Conservation (phyloP, 2,888 invertebrate genomes). For the Leptinotarsa tumamoca region DNA sequence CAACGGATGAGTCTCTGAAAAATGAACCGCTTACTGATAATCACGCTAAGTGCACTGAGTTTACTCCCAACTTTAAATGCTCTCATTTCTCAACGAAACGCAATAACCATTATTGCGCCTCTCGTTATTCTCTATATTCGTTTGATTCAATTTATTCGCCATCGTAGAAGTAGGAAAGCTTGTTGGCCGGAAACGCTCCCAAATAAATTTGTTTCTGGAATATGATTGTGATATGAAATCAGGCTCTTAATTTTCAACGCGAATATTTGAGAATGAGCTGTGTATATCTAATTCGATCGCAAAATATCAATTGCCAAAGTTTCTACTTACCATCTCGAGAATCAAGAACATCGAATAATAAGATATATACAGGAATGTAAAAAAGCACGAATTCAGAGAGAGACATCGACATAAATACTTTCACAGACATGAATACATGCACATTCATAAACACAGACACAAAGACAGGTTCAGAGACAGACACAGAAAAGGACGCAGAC, state of each 20-base stretch:
- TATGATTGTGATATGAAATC: background rate
- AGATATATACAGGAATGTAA: too few species aligned
- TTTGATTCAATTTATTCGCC: constrained; percentile 58
- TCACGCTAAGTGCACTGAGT: constrained; percentile 61
- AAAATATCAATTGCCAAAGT: too few species aligned
- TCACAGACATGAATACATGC: too few species aligned
- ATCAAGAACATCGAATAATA: too few species aligned
- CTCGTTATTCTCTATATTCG: constrained; percentile 54
- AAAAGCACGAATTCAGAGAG: too few species aligned
- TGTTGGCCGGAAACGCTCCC: constrained; percentile 49
- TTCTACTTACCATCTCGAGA: too few species aligned
- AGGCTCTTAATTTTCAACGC: background rate
- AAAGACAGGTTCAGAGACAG: too few species aligned
- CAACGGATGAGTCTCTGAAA: constrained; percentile 56
- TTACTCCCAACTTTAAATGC: constrained; percentile 57
- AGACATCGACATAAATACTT: too few species aligned
- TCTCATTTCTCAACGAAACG: constrained; percentile 61
- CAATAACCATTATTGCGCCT: constrained; percentile 61
- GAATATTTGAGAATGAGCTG: too few species aligned
- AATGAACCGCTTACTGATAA: constrained; percentile 60
- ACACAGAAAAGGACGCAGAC: too few species aligned
- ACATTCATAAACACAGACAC: too few species aligned
- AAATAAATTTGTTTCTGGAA: constrained; percentile 24
- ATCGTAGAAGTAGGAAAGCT: constrained; percentile 52
- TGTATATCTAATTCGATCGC: too few species aligned